These are phyloP conservation scores for Acrocephalus arundinaceus DNA, from an alignment of 2,113 vertebrate genomes.

Conservation along the genomic window DNA sequence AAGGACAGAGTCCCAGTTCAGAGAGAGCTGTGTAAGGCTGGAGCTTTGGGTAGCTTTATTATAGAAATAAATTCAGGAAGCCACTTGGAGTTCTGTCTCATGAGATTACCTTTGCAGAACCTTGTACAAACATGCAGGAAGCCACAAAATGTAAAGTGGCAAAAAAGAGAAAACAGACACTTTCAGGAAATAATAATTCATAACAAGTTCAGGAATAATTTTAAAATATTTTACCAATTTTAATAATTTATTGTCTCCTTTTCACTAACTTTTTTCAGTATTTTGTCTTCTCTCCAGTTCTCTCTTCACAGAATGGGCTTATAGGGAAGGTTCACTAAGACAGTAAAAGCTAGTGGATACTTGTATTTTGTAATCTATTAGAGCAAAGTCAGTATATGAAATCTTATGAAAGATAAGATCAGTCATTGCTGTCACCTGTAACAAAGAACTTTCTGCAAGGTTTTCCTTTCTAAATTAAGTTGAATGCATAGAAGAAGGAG, in stretches of 20 bases:
- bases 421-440: not conserved
- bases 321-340: not conserved
- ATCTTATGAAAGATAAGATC: not conserved
- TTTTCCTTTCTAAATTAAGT: not conserved
- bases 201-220: not conserved
- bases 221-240: not conserved
- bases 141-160: not conserved
- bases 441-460: not conserved
- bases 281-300: not conserved
- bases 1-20: not conserved
- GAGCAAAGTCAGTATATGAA: not conserved
- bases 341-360: not conserved
- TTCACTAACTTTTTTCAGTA: rapidly evolving
- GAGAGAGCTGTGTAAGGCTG: not conserved
- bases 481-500: not conserved
- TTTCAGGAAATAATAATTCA: not conserved
- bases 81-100: not conserved
- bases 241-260: not conserved
- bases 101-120: not conserved
- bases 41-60: not conserved
- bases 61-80: not conserved
- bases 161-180: not conserved
- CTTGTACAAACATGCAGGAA: not conserved
- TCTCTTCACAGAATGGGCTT: not conserved
- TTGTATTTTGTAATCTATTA: not conserved